phyloP scores from a whole-genome alignment of 1,140 invertebrate species.

The Calosoma granatense region DNA sequence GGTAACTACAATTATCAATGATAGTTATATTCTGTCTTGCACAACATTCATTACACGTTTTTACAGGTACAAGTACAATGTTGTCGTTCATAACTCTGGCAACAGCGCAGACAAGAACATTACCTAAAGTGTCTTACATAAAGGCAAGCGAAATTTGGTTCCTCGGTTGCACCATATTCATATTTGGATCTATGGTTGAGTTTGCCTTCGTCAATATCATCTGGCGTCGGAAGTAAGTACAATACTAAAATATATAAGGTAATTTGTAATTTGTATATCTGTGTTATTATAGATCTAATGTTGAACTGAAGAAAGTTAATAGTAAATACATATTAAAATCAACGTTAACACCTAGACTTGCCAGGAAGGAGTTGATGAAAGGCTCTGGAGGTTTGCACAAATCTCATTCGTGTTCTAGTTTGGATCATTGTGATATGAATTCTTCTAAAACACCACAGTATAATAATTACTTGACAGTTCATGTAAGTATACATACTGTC shows the following conservation, averaged over 20 bases:
- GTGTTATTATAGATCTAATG: conserved; percentile 51
- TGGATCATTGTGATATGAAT: conserved; percentile 43
- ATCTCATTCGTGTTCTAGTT: conserved; percentile 59
- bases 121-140: conserved; percentile 85
- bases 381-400: conserved; percentile 46
- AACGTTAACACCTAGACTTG: conserved; percentile 63
- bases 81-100: conserved; percentile 78
- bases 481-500: conserved; percentile 40
- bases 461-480: conserved; percentile 63
- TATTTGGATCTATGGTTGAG: conserved; percentile 76
- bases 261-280: background rate
- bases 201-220: conserved; percentile 87
- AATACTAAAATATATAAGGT: background rate
- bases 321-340: conserved; percentile 76
- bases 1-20: conserved; percentile 37
- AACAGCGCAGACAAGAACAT: conserved; percentile 67
- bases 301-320: conserved; percentile 71
- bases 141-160: conserved; percentile 86
- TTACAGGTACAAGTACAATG: conserved; percentile 69
- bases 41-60: conserved; percentile 1
- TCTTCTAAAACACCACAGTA: conserved; percentile 31
- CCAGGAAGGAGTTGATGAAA: conserved; percentile 54
- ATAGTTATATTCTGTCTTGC: conserved; percentile 7
- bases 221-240: conserved; percentile 64
- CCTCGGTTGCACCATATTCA: conserved; percentile 71